These are phyloP conservation scores for Corythucha ciliata DNA, from an alignment of 2,888 invertebrate genomes.

Conservation along the genomic window DNA sequence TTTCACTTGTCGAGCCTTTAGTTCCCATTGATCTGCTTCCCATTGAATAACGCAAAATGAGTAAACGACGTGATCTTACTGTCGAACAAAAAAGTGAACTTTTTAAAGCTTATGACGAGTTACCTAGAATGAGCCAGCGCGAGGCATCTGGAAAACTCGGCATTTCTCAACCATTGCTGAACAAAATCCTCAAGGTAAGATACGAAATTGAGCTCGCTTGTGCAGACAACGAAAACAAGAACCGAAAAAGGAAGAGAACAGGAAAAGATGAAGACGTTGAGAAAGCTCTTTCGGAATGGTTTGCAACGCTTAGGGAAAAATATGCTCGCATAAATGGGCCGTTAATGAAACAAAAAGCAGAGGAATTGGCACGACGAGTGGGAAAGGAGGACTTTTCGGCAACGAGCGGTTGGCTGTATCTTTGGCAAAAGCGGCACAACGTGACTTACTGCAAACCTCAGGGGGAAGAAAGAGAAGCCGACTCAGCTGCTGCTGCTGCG, in stretches of 20 bases:
- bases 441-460: slow-evolving; percentile 32
- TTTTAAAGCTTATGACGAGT: no score
- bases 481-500: background rate
- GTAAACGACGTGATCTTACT: no score
- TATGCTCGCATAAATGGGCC: slow-evolving; percentile 18
- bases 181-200: background rate
- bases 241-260: slow-evolving; percentile 32
- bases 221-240: background rate
- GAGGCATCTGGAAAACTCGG: background rate
- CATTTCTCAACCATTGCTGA: background rate
- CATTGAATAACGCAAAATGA: no score
- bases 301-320: slow-evolving; percentile 24
- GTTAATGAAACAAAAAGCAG: slow-evolving; percentile 34
- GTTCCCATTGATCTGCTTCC: no score
- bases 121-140: background rate
- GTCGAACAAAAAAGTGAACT: no score
- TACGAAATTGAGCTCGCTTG: background rate
- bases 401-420: slow-evolving; percentile 36
- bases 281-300: slow-evolving; percentile 35
- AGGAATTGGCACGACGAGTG: slow-evolving; percentile 34
- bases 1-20: no score
- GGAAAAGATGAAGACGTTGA: slow-evolving; percentile 35
- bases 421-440: slow-evolving; percentile 35
- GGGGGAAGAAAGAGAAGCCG: slow-evolving; percentile 1
- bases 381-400: slow-evolving; percentile 34